Conservation (phyloP, 37 sponge, comb jelly and placozoan species). For the Beroe ovata region DNA sequence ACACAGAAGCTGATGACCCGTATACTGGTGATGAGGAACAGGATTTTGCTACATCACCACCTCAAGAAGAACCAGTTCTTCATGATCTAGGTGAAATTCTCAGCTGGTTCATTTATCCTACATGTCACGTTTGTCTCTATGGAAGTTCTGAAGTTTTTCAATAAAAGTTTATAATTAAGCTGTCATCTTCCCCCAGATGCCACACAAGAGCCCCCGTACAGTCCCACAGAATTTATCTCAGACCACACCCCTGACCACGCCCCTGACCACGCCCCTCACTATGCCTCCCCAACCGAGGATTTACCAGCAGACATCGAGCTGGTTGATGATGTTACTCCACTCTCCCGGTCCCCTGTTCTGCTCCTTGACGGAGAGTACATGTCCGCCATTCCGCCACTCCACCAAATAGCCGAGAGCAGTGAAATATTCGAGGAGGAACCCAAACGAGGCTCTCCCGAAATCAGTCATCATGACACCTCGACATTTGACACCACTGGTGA, state of each 20-base stretch:
- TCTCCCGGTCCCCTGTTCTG: background rate
- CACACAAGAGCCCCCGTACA: too few relatives aligned
- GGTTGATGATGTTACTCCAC: background rate
- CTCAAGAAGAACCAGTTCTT: background rate
- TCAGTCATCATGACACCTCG: background rate
- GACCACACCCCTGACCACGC: background rate
- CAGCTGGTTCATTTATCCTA: too few relatives aligned
- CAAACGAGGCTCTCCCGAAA: too few relatives aligned
- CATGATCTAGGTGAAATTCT: too few relatives aligned
- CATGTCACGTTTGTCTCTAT: too few relatives aligned
- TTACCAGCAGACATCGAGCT: background rate
- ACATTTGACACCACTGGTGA: background rate
- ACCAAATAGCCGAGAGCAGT: background rate
- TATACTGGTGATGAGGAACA: background rate
- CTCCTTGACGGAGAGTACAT: background rate
- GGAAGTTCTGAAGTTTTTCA: too few relatives aligned
- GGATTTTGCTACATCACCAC: background rate
- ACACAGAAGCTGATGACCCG: background rate
- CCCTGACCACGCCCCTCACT: slow-evolving; percentile 5
- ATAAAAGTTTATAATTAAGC: too few relatives aligned
- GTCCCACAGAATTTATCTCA: too few relatives aligned
- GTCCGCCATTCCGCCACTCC: slow-evolving; percentile 11
- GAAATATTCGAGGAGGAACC: background rate
- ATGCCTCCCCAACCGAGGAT: slow-evolving; percentile 16
- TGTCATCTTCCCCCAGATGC: too few relatives aligned